Base-by-base conservation (phyloP, 1,140 invertebrate genomes). In the Hyles euphorbiae region DNA sequence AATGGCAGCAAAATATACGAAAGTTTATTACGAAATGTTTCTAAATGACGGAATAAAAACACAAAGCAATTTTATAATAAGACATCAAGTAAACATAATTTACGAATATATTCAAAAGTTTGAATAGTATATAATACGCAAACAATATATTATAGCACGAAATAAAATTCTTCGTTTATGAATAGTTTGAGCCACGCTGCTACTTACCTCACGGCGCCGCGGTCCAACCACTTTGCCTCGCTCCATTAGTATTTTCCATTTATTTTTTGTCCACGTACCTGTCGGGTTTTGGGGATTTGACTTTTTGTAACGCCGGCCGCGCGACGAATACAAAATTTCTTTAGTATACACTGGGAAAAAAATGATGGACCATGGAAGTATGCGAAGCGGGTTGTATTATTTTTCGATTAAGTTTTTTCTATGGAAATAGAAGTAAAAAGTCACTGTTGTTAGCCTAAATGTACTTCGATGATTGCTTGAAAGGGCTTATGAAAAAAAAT, bases 231-330 rank as follows among this genome's bases (percentile, higher is more conserved):
- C 83, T 76, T 70, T 62, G 77, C 74, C 74, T 62, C 76, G 82
- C 75, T 84, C 82, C 85, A 88, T 88, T 88, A 88, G 86, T 85
- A 84, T 87, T 85, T 88, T 87, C 81, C 83, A 88, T 88, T 88
- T 88, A 88, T 88, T 88, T 88, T 88, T 88, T 88, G 82, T 87
- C 82, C 82, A 81, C 85, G 79, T 87, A 88, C 83, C 83, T 88
- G 82, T 84, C 78, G 76, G 78, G 68, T 83, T 72, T 87, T 73
- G 74, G 82, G 83, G 82, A 76, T 85, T 85, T 67, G 63, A 76
- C 68, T 75, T 83, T 88, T 85, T 85, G 72, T 78, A 78, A 68
- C 74, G 75, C 56, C 59, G 57, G 54, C 70, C 78, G 73, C 77
- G 76, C 82, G 81, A 85, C 82, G 82, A 81, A 88, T 81, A 86